Percentiles rank a stretch among this genome's conserved stretches.
Evolutionary conservation across 2,113 vertebrate species (phyloP).

Genomic region (Platysteira castanea): DNA sequence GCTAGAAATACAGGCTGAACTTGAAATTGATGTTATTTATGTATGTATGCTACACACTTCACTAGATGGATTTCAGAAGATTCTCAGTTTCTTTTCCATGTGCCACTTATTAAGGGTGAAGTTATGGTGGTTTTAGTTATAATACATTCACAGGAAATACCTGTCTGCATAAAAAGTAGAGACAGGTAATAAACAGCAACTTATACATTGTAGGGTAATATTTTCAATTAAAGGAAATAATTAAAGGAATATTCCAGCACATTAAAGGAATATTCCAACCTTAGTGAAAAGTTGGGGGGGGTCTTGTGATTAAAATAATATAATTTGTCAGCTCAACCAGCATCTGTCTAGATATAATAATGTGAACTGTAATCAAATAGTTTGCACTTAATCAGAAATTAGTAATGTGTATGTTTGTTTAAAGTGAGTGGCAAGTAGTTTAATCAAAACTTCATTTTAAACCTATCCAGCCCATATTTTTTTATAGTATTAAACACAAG

Average conservation of each 20-base stretch:
- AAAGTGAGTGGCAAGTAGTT: not conserved
- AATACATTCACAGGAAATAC: not conserved
- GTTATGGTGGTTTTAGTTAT: not conserved
- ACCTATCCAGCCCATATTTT: not conserved
- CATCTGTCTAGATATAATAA: not conserved
- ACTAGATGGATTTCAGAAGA: not conserved
- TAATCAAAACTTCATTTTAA: conserved; percentile 13
- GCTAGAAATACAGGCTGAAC: not conserved
- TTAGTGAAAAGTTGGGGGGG: not conserved
- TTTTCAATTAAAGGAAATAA: not conserved
- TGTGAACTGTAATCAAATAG: not conserved
- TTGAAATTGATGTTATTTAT: not conserved
- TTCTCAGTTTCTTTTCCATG: not conserved
- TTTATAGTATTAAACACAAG: not conserved
- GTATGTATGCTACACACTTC: not conserved
- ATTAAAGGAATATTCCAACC: not conserved
- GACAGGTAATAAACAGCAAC: not conserved
- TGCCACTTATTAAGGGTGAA: not conserved
- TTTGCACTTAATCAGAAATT: not conserved
- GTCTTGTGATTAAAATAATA: not conserved
- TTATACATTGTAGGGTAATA: not conserved
- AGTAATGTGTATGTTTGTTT: not conserved
- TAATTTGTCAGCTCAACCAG: not conserved
- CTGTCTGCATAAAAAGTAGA: not conserved
- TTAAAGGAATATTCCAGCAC: not conserved